Base-by-base conservation (phyloP, 64 coral and sea anemone genomes). In the Actinia equina region DNA sequence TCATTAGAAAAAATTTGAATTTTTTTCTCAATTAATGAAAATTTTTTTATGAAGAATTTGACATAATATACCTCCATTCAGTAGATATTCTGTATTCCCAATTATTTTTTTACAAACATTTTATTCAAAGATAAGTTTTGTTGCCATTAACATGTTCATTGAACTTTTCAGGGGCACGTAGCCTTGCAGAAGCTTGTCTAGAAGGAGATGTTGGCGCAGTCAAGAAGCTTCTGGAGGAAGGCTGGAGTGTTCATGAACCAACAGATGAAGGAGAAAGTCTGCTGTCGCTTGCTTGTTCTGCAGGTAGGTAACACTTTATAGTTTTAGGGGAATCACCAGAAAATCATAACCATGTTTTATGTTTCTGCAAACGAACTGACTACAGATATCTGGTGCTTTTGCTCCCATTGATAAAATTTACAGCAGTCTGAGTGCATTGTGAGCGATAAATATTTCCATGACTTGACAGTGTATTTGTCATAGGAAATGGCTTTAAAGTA, bases 191-290 rank as follows among this genome's bases (percentile, higher is more conserved):
- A 76, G 97, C 97, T 15, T 99, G 97, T 77, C 79, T 99, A 5
- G 97, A 99, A 56, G 97, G 97, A 58, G 93, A 99, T 91, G 97
- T 99, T 5, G 86, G 85, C 79, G 97, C 93, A 51, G 97, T 99
- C 17, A 92, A 93, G 49, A 94, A 99, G 46, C 88, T 99, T 8
- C 88, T 99, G 3, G 93, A 99, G 59, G 93, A 99, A 91, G 97
- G 97, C 3, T 99, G 97, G 97, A 99, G 97, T 91, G 97, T 99
- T 1, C 97, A 99, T 88, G 97, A 99, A 81, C 93, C 97, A 86
- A 99, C 97, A 77, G 97, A 99, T 87, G 97, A 95, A 85, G 96
- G 96, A 13, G 96, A 98, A 55, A 98, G 96, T 84, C 86, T 99
- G n/a, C 88, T 99, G 46, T 99, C 97, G 45, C 56, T 95, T 80